Base-by-base conservation (phyloP, 2,797 vertebrate genomes). In the Peromyscus aztecus region DNA sequence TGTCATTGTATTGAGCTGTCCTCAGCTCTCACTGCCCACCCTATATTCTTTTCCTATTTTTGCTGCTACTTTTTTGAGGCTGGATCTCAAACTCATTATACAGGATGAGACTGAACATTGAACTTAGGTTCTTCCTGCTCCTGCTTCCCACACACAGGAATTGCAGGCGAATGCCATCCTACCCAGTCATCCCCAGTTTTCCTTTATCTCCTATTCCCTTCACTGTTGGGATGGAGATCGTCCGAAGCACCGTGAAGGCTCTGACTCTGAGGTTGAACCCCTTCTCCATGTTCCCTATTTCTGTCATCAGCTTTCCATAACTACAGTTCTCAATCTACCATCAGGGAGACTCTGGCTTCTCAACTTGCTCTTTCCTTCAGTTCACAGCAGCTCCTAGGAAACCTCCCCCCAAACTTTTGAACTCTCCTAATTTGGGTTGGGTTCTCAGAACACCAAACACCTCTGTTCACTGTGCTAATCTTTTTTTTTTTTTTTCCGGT, bases 201-300 rank as follows among this genome's bases (percentile, higher is more conserved):
- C 8, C 29, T 88, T 43, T 4, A 23, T 21, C n/a, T 31, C n/a
- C n/a, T 4, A 2, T 69, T 89, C 27, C n/a, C 29, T 0, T 14
- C 27, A 4, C 37, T 59, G 9, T 65, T 27, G n/a, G 27, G 16
- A 52, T 77, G n/a, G 78, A 94, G 27, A 89, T 40, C 4, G 10
- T 46, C 43, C 43, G 46, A 69, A 93, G 16, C n/a, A 14, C 14
- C 49, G 17, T 0, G 12, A 16, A 67, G 55, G 31, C 46, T 8
- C 46, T 14, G 3, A 37, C 4, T 49, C 31, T 81, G n/a, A 31
- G 2, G 0, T 34, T 34, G 59, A 6, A 43, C 8, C 34, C 10
- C 7, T 5, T 21, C 23, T 40, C 69, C 24, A 27, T 1, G 1
- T 13, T 1, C 3, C 14, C 12, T 43, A 27, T 12, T 59, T n/a